Evolutionary conservation across 2,888 invertebrate species (phyloP).

Genomic region (Euplagia quadripunctaria): DNA sequence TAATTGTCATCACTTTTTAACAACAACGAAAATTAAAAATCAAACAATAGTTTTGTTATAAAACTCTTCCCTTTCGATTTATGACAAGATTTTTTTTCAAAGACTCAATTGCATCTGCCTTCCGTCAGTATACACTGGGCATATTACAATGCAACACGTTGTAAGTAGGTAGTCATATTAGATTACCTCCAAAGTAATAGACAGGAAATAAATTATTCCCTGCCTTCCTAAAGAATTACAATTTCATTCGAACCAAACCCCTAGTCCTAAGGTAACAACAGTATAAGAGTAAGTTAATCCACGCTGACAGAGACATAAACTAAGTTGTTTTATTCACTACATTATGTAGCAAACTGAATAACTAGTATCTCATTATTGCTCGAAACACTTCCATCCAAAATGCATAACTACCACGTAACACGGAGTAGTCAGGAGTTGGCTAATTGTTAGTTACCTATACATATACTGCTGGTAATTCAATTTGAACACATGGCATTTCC

Average conservation of each 20-base stretch:
- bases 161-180: too few relatives aligned
- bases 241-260: too few relatives aligned
- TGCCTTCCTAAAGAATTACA: too few relatives aligned
- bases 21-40: too few relatives aligned
- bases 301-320: background rate
- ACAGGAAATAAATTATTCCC: too few relatives aligned
- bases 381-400: slow-evolving; percentile 28
- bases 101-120: too few relatives aligned
- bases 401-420: slow-evolving; percentile 36
- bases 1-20: too few relatives aligned
- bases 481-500: slow-evolving; percentile 52
- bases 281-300: background rate
- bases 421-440: slow-evolving; percentile 18
- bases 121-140: too few relatives aligned
- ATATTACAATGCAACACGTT: too few relatives aligned
- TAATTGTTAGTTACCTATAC: slow-evolving; percentile 49
- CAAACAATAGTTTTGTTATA: too few relatives aligned
- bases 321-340: background rate
- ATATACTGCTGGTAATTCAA: slow-evolving; percentile 43
- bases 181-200: background rate
- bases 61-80: too few relatives aligned
- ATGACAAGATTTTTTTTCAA: too few relatives aligned
- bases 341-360: slow-evolving; percentile 3
- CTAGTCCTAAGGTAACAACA: background rate
- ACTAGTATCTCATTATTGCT: slow-evolving; percentile 9